Evolutionary conservation across 2,888 invertebrate species (phyloP).

Genomic region (Pogonocherus hispidulus): DNA sequence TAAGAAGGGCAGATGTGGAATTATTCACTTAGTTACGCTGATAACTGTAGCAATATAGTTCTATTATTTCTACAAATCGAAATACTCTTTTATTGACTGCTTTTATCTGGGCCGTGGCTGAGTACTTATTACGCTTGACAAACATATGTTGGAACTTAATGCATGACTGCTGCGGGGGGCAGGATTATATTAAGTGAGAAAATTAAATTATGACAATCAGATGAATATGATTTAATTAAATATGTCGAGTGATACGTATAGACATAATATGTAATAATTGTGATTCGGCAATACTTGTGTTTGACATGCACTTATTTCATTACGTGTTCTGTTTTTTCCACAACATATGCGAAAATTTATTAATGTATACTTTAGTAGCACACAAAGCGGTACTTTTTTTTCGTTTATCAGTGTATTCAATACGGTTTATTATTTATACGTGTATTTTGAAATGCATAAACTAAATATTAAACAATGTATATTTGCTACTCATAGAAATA

Average conservation of each 20-base stretch:
- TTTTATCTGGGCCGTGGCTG: slow-evolving; percentile 18
- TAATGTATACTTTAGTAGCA: slow-evolving; percentile 3
- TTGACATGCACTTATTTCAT: slow-evolving; percentile 29
- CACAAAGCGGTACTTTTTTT: not conserved
- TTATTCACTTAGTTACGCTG: no score
- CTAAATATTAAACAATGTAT: not conserved
- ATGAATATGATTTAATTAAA: slow-evolving; percentile 48
- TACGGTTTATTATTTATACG: slow-evolving; percentile 1
- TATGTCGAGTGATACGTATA: slow-evolving; percentile 27
- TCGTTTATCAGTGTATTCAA: slow-evolving; percentile 6
- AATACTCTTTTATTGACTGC: slow-evolving; percentile 16
- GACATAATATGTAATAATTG: slow-evolving; percentile 39
- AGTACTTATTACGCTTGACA: slow-evolving; percentile 18
- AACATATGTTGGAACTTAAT: slow-evolving; percentile 30
- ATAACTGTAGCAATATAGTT: not conserved
- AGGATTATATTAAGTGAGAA: slow-evolving; percentile 40
- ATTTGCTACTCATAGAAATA: not conserved
- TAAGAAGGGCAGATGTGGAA: no score
- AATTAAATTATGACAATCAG: slow-evolving; percentile 49
- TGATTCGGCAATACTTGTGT: slow-evolving; percentile 37
- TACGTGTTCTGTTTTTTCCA: slow-evolving; percentile 7
- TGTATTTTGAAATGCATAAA: not conserved
- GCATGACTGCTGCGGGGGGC: slow-evolving; percentile 22
- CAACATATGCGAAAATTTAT: slow-evolving; percentile 24
- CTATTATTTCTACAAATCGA: not conserved